These are phyloP conservation scores for Cephus cinctus DNA, from an alignment of 1,140 invertebrate species.

Conservation along the genomic window DNA sequence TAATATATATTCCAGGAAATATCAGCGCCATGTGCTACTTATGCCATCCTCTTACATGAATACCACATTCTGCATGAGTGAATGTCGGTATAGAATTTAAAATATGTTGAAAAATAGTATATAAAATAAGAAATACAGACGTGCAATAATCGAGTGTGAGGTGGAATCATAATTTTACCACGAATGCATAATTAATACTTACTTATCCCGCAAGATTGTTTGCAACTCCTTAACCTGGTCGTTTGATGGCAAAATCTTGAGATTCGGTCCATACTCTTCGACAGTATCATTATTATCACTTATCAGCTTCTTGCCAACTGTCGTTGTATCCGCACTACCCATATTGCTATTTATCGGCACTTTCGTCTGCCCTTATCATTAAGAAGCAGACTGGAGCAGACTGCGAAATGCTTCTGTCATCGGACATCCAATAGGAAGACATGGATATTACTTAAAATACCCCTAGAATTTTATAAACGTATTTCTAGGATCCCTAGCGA, in stretches of 20 bases:
- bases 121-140: no score
- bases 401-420: no score
- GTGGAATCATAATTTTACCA: no score
- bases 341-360: constrained; percentile 38
- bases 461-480: no score
- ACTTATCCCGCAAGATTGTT: constrained; percentile 95
- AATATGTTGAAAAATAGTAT: no score
- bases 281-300: constrained; percentile 33
- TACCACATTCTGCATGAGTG: neutral
- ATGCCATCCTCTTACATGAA: neutral
- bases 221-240: constrained; percentile 92
- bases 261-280: constrained; percentile 73
- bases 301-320: constrained; percentile 32
- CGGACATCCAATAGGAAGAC: no score
- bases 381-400: no score
- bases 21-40: constrained; percentile 2
- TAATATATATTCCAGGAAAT: neutral
- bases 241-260: constrained; percentile 79
- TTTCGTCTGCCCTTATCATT: no score
- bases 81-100: neutral
- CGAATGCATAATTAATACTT: no score
- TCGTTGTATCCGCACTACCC: constrained; percentile 42
- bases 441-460: no score
- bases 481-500: no score
- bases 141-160: no score